Evolutionary conservation across 2,113 vertebrate species (phyloP).

Genomic region (Pedionomus torquatus): DNA sequence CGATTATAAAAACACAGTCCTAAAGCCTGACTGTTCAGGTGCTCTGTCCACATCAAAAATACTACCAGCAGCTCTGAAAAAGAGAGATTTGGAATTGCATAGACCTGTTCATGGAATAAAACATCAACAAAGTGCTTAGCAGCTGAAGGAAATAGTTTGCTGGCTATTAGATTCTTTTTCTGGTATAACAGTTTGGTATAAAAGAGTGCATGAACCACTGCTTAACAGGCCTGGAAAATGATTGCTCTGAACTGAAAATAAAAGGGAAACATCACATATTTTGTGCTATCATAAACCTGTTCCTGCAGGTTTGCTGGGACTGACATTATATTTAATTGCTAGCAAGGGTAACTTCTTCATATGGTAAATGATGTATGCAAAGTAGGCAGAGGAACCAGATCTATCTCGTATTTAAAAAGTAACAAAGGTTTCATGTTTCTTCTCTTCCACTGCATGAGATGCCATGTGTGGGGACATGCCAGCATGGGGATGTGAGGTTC

Average conservation of each 20-base stretch:
- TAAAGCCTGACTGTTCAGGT: neutral
- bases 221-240: neutral
- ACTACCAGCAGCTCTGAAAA: neutral
- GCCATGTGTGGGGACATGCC: fast-evolving
- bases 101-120: neutral
- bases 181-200: neutral
- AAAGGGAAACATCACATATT: neutral
- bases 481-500: neutral
- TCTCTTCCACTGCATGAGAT: neutral
- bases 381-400: neutral
- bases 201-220: neutral
- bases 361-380: slow-evolving; percentile 9
- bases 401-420: slow-evolving; percentile 41
- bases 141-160: neutral
- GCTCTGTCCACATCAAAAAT: neutral
- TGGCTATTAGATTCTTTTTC: neutral
- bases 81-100: neutral
- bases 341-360: slow-evolving; percentile 14
- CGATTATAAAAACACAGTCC: neutral
- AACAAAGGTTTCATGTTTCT: neutral
- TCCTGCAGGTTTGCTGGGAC: slow-evolving; percentile 29
- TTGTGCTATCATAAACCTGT: slow-evolving; percentile 1
- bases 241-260: neutral
- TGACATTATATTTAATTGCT: slow-evolving; percentile 13
- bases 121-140: neutral